A percentile compares a stretch with the other conserved stretches of the same genome.
These are phyloP conservation scores for Tetraodon nigroviridis DNA, from an alignment of 2,113 vertebrate genomes.

Conservation along the genomic window DNA sequence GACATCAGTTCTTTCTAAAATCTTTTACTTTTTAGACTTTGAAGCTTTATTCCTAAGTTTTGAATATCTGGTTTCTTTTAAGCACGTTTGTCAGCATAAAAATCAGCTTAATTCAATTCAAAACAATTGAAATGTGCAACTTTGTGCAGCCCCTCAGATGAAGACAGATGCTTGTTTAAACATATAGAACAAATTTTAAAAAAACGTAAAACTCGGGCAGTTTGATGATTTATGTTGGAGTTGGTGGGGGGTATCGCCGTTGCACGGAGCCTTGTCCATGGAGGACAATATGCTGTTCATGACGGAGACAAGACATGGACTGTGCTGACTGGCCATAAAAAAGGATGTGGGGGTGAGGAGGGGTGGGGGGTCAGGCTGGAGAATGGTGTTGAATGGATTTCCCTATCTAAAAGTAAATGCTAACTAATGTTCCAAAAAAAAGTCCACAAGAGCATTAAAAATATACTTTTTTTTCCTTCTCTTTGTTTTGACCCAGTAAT, in stretches of 20 bases:
- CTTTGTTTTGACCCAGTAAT: no score
- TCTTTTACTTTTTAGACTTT: no score
- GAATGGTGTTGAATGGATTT: slow-evolving; percentile 2
- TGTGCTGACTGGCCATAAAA: slow-evolving; percentile 48
- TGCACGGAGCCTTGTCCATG: slow-evolving; percentile 34
- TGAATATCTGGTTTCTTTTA: no score
- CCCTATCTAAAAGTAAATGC: slow-evolving; percentile 4
- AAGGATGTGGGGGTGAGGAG: slow-evolving; percentile 8
- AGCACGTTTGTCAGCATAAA: no score
- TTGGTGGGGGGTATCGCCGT: slow-evolving; percentile 17
- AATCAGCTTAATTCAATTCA: no score
- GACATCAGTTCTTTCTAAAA: no score
- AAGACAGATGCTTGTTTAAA: slow-evolving; percentile 57
- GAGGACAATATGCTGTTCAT: slow-evolving; percentile 69
- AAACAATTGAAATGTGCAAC: no score
- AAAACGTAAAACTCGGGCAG: slow-evolving; percentile 43
- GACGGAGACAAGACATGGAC: slow-evolving; percentile 59
- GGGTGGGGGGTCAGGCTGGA: not conserved
- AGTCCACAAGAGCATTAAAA: not conserved
- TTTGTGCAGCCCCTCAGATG: slow-evolving; percentile 9
- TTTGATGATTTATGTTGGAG: slow-evolving; percentile 58
- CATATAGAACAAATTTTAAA: slow-evolving; percentile 50
- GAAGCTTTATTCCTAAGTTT: no score
- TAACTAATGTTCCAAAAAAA: not conserved
- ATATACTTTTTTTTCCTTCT: no score